Evolutionary conservation across 2,113 vertebrate genomes (phyloP), one percentile per base, ranked within the genome.

Genomic region (Struthidea cinerea): DNA sequence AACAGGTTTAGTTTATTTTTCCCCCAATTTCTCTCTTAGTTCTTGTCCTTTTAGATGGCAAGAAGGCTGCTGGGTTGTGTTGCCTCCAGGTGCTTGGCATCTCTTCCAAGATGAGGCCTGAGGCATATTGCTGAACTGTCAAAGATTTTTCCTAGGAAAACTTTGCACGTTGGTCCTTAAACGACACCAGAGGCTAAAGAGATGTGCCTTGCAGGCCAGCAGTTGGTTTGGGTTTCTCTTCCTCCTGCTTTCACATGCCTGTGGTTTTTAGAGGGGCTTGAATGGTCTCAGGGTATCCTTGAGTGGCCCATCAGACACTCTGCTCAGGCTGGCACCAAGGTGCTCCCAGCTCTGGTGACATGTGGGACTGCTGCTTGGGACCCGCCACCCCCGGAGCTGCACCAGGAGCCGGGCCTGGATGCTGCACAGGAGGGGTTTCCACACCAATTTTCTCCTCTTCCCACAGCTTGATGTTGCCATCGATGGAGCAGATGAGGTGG

Each of bases 401-500:
- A 3, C 8, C 6, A 3, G 37, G 53, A 90, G 59, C 57, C 71
- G 42, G 18, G 19, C 53, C 64, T 71, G 16, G 50, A 5, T 23
- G 57, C 26, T 33, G n/a, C 59, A 39, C 8, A 7, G 6, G 47
- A 70, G 33, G 9, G 3, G 3, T 78, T 71, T 74, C 24, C 63
- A 65, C 67, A 55, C 33, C 24, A 4, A 17, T 9, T 75, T 78
- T n/a, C 91, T 52, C 44, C 26, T 80, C 32, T 88, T 30, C 22
- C 21, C 35, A 7, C 98, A 99, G 99, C 98, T 99, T 22, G 99
- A 99, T 6, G 98, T 99, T 2, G 99, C 99, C 56, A 99, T 99
- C 0, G 99, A 99, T n/a, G 99, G 99, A 41, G 99, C 99, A 5
- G 99, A 99, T 52, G 99, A 99, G 95, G 99, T 99, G 64, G 99